phyloP scores from a whole-genome alignment of 1,140 invertebrate species.

The Linepithema humile region DNA sequence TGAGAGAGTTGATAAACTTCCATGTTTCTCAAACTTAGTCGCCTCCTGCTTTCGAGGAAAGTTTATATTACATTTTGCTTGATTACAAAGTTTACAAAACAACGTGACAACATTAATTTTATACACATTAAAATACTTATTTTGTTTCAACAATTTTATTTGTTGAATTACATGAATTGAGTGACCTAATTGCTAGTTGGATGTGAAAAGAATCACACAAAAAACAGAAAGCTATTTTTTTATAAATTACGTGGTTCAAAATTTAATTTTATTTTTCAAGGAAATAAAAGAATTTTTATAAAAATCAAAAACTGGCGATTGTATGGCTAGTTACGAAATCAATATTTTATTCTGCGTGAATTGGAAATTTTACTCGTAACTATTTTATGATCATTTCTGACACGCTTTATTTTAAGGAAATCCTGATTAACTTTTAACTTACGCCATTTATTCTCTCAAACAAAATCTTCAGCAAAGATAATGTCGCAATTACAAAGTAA shows the following conservation, averaged over 20 bases:
- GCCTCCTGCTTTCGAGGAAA: background rate
- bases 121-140: background rate
- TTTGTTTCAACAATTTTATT: background rate
- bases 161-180: background rate
- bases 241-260: background rate
- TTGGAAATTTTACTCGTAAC: background rate
- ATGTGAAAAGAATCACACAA: background rate
- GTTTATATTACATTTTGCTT: slow-evolving; percentile 31
- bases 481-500: slow-evolving; percentile 22
- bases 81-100: slow-evolving; percentile 21
- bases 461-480: background rate
- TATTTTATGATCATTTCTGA: background rate
- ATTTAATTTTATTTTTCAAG: background rate
- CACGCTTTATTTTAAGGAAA: background rate
- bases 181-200: background rate
- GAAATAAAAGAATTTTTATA: background rate
- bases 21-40: background rate
- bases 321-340: background rate
- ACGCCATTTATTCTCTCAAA: background rate
- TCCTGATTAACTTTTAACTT: background rate
- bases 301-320: background rate
- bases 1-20: slow-evolving; percentile 28
- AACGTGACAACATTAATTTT: background rate
- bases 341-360: background rate
- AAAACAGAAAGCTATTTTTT: background rate